These are phyloP conservation scores for Podarcis siculus DNA, from an alignment of 2,797 vertebrate species.

Conservation along the genomic window DNA sequence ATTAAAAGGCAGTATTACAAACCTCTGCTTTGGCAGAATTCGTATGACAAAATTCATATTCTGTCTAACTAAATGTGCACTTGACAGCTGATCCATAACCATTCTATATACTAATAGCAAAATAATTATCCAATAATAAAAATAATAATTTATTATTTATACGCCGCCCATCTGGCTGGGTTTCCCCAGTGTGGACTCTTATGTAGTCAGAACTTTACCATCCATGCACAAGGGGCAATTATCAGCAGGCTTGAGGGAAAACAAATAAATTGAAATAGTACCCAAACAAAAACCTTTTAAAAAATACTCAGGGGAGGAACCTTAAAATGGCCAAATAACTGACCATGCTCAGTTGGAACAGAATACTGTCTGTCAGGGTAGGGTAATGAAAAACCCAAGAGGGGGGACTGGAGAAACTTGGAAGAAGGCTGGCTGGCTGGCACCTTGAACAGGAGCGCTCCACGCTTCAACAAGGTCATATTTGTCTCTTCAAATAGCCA, in stretches of 20 bases:
- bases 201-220: neutral
- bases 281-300: too few species aligned
- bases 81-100: neutral
- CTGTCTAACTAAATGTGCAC: neutral
- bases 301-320: neutral
- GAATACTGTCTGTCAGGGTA: neutral
- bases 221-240: neutral
- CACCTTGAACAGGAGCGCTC: neutral
- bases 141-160: too few species aligned
- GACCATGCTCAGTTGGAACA: neutral
- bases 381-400: neutral
- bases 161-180: too few species aligned
- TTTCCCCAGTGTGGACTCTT: neutral
- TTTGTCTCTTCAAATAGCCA: neutral
- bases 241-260: neutral
- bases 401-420: neutral
- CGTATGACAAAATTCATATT: neutral
- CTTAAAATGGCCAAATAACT: neutral
- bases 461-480: neutral
- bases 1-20: neutral
- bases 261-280: neutral
- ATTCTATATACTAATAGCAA: neutral
- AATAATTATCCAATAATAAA: neutral
- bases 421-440: neutral
- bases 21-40: conserved; percentile 1